Base-by-base conservation (phyloP, 2,888 invertebrate species). In the Tachystola acroxantha region DNA sequence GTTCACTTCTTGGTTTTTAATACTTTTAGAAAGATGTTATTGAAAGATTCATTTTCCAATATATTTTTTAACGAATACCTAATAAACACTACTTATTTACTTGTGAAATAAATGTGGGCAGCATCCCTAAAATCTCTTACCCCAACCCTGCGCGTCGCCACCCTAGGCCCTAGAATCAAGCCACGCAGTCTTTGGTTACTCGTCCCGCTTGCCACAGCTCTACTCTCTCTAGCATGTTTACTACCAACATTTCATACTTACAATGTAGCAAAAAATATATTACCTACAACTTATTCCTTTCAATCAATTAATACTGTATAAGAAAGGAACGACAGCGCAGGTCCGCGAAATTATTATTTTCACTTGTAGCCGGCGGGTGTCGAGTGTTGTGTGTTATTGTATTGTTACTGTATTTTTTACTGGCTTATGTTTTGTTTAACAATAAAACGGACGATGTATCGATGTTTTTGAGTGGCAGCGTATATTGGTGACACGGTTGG, bases 101-200 rank as follows among this genome's bases (percentile, higher is more conserved):
- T 60, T 51, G 45, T 57, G n/a, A n/a, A 59, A 64, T 65, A 67
- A 62, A 71, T 67, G 59, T 56, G 59, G 51, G 44, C 64, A 63
- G 58, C 66, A 61, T 64, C 78, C 84, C n/a, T n/a, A n/a, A n/a
- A n/a, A n/a, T n/a, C n/a, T n/a, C n/a, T n/a, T n/a, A n/a, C n/a
- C 84, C 76, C 67, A 55, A 48, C 57, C 69, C 63, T 75, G 76
- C 79, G 80, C 79, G 77, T 64, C 26, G 27, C 16, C 68, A 66
- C 73, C 73, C 73, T 59, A 57, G 40, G 58, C 50, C 43, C 50
- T 56, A 65, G 61, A 65, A 74, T 71, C 66, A 57, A 57, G 64
- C 68, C 65, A 73, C 79, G 74, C 82, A 85, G 84, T 85, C 67
- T 58, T 64, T 67, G 67, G 64, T 61, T 65, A 76, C 68, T 73